Conservation (phyloP, 2,888 invertebrate genomes). For the Hemicrepidius hirtus region DNA sequence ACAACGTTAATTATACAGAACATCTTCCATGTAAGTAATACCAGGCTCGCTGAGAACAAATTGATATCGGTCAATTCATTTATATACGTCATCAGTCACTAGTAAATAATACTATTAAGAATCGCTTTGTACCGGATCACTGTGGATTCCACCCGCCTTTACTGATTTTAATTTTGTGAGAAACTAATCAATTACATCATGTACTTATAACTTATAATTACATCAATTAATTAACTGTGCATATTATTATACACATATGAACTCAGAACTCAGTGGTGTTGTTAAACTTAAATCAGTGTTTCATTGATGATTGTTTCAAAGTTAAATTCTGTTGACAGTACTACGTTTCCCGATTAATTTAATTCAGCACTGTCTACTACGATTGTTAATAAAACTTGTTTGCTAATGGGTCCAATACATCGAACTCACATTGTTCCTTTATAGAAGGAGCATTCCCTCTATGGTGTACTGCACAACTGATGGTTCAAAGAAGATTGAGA, state of each 20-base stretch:
- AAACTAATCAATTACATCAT: background rate
- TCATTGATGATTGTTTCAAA: background rate
- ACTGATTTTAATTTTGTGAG: background rate
- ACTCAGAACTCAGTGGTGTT: no score
- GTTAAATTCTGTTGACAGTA: background rate
- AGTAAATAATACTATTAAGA: constrained; percentile 30
- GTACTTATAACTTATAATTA: no score
- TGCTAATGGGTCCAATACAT: constrained; percentile 1
- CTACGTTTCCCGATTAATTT: constrained; percentile 4
- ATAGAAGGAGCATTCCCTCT: no score
- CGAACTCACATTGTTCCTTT: no score
- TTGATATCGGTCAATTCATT: constrained; percentile 19
- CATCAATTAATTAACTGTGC: no score
- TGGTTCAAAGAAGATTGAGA: no score
- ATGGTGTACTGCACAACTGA: no score
- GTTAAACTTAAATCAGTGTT: background rate
- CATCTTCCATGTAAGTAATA: constrained; percentile 23
- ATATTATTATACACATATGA: no score
- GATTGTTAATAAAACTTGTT: background rate
- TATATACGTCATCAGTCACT: constrained; percentile 7
- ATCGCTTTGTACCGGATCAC: constrained; percentile 24
- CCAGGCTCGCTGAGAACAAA: constrained; percentile 9
- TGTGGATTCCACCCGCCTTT: constrained; percentile 8
- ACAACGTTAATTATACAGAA: constrained; percentile 23
- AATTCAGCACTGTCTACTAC: background rate